phyloP scores from a whole-genome alignment of 2,113 vertebrate genomes.

The Lycocorax pyrrhopterus region DNA sequence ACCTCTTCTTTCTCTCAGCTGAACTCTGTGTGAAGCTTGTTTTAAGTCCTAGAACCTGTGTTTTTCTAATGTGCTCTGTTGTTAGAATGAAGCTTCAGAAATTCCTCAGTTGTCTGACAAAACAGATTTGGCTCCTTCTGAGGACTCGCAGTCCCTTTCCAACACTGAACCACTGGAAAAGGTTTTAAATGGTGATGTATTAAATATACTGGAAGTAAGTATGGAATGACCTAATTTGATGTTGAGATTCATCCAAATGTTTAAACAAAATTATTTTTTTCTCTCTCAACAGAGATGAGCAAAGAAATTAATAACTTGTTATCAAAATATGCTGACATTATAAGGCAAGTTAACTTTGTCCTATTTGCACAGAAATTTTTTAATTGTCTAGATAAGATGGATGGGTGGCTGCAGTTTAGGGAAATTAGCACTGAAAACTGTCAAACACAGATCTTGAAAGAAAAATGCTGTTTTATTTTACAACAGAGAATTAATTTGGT shows the following conservation, averaged over 20 bases:
- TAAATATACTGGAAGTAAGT: neutral
- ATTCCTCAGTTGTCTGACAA: slow-evolving; percentile 45
- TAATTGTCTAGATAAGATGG: neutral
- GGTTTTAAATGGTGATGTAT: slow-evolving; percentile 67
- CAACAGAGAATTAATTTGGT: neutral
- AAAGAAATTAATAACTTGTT: slow-evolving; percentile 70
- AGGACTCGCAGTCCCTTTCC: slow-evolving; percentile 8
- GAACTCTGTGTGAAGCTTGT: neutral
- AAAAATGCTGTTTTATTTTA: neutral
- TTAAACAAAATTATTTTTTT: neutral
- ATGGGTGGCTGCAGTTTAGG: neutral
- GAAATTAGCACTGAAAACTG: neutral
- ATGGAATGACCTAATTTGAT: neutral
- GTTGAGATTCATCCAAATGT: neutral
- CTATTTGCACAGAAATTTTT: neutral
- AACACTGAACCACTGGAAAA: slow-evolving; percentile 62
- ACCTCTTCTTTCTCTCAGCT: neutral
- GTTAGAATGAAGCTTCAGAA: slow-evolving; percentile 63
- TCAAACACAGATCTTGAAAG: neutral
- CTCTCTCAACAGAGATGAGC: slow-evolving; percentile 63
- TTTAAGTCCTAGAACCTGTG: neutral
- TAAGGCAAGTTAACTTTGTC: slow-evolving; percentile 69
- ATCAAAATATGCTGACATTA: slow-evolving; percentile 67
- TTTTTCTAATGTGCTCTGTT: slow-evolving; percentile 22
- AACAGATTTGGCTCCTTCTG: slow-evolving; percentile 33